A percentile compares a stretch with the other conserved stretches of the same genome.
Evolutionary conservation across 30 jellyfish, hydroid and myxozoan species (phyloP).

Genomic region (Aurelia aurita): DNA sequence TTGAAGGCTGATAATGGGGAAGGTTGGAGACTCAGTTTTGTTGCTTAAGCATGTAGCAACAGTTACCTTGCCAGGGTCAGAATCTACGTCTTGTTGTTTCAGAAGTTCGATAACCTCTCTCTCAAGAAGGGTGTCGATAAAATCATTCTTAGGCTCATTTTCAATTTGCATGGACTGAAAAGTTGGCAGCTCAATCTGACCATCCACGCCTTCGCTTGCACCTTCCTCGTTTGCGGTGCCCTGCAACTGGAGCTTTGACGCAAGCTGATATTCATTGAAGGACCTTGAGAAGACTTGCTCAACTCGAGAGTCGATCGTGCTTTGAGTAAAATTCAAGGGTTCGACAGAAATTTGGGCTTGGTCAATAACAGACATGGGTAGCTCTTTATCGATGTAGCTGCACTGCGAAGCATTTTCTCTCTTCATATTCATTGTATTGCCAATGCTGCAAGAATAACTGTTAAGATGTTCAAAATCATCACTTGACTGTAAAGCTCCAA

Average conservation of each 20-base stretch:
- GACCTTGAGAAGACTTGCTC: constrained; percentile 70
- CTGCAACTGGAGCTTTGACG: constrained; percentile 32
- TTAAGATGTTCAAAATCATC: neutral
- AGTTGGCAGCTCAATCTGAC: neutral
- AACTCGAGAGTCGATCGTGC: constrained; percentile 50
- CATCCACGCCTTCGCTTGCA: neutral
- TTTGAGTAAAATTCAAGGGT: constrained; percentile 56
- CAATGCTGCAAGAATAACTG: neutral
- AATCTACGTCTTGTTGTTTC: neutral
- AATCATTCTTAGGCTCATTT: neutral
- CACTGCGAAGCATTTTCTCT: neutral
- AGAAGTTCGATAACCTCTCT: constrained; percentile 54
- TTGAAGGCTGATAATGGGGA: neutral
- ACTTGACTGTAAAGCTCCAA: neutral
- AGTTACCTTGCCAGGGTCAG: neutral
- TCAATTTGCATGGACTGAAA: neutral
- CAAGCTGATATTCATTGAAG: constrained; percentile 41
- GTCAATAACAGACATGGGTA: neutral
- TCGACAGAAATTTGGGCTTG: constrained; percentile 2
- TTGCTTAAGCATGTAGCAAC: neutral
- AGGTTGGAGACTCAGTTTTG: neutral
- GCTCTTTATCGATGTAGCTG: neutral
- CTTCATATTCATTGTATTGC: neutral
- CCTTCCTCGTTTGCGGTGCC: neutral
- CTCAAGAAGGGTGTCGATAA: constrained; percentile 42